Percentiles rank a stretch among this genome's conserved stretches.
Conservation (phyloP, 2,113 vertebrate genomes). For the Castor canadensis region DNA sequence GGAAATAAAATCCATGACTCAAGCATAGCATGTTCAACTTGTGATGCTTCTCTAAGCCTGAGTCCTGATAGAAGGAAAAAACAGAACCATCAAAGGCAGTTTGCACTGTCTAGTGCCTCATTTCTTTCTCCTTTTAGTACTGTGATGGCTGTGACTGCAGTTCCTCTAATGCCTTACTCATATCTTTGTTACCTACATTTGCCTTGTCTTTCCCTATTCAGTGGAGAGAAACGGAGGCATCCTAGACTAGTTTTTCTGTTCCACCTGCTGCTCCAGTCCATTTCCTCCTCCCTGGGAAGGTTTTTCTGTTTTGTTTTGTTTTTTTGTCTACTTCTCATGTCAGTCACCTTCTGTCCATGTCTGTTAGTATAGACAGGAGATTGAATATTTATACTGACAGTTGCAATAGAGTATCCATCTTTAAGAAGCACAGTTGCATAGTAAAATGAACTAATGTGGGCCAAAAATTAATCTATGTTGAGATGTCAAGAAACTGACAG, state of each 20-base stretch:
- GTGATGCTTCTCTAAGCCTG: background rate
- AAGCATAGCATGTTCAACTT: background rate
- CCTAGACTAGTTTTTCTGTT: background rate
- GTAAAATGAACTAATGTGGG: background rate
- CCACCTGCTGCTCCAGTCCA: no score
- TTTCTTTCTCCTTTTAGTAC: background rate
- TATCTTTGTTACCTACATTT: background rate
- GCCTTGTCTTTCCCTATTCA: background rate
- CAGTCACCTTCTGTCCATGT: background rate
- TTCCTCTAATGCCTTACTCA: background rate
- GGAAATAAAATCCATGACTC: background rate
- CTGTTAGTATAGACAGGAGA: background rate
- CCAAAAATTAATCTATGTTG: background rate
- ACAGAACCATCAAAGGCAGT: background rate
- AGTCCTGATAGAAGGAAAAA: background rate
- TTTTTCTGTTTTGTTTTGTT: no score
- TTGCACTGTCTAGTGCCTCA: background rate
- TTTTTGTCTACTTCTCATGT: background rate
- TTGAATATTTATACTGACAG: background rate
- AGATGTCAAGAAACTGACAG: background rate
- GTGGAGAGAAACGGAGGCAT: background rate
- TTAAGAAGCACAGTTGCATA: background rate
- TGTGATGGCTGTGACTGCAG: accelerated
- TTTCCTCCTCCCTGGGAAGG: background rate
- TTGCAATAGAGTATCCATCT: background rate